A percentile compares a stretch with the other conserved stretches of the same genome.
Evolutionary conservation across 2,797 vertebrate genomes (phyloP).

Genomic region (Lophotriccus pileatus): DNA sequence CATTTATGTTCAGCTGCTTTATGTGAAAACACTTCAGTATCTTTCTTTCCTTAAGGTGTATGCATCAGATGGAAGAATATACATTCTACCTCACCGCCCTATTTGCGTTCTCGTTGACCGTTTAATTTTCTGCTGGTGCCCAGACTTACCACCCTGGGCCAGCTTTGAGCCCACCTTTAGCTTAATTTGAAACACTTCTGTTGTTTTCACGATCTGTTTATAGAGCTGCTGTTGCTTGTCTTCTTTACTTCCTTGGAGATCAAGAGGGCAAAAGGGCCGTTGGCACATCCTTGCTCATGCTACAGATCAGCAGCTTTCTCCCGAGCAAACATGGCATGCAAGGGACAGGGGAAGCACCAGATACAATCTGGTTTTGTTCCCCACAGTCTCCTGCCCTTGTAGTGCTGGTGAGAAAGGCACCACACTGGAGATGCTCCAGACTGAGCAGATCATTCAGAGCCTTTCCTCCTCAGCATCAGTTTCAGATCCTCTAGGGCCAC

Average conservation of each 20-base stretch:
- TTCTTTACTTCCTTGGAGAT: not conserved
- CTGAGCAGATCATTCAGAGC: not conserved
- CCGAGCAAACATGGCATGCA: fast-evolving
- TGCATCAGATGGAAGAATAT: not conserved
- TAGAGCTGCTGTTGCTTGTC: not conserved
- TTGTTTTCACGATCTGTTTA: not conserved
- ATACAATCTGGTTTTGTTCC: not conserved
- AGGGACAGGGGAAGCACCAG: fast-evolving
- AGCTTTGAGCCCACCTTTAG: not conserved
- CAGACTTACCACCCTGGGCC: not conserved
- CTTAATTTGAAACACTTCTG: not conserved
- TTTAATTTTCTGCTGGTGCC: not conserved
- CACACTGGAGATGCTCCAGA: not conserved
- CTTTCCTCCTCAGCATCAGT: not conserved
- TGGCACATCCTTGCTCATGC: not conserved
- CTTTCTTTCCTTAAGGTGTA: not conserved
- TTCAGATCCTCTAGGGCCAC: fast-evolving
- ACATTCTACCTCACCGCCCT: not conserved
- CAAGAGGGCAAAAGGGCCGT: not conserved
- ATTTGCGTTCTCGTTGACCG: not conserved
- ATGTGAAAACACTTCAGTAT: not conserved
- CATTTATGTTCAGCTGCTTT: not conserved
- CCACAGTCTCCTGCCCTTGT: not conserved
- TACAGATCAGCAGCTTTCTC: not conserved
- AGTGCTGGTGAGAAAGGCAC: not conserved